Evolutionary conservation across 2,888 invertebrate genomes (phyloP).

Genomic region (Tetramorium bicarinatum): DNA sequence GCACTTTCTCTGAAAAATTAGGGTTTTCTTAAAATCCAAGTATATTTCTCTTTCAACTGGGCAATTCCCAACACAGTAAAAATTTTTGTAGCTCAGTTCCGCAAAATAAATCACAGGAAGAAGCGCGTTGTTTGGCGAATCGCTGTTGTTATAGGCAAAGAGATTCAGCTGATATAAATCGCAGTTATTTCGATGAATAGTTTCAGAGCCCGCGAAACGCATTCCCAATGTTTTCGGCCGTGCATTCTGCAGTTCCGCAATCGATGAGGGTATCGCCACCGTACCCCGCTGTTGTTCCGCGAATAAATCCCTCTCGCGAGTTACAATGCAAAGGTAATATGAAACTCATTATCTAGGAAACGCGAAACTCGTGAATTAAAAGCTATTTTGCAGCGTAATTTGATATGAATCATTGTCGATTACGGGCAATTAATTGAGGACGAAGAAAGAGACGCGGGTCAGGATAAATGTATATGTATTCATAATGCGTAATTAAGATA

Average conservation of each 20-base stretch:
- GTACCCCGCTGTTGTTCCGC: slow-evolving; percentile 24
- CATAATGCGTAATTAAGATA: slow-evolving; percentile 42
- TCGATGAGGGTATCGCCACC: slow-evolving; percentile 35
- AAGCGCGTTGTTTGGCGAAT: slow-evolving; percentile 14
- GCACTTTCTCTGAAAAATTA: background rate
- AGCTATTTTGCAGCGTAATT: slow-evolving; percentile 54
- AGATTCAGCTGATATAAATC: slow-evolving; percentile 41
- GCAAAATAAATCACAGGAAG: slow-evolving; percentile 26
- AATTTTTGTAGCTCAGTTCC: background rate
- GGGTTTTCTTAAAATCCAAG: background rate
- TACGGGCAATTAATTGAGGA: slow-evolving; percentile 43
- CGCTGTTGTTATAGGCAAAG: slow-evolving; percentile 21
- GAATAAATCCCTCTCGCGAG: slow-evolving; percentile 49
- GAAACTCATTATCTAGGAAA: slow-evolving; percentile 59
- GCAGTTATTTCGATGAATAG: slow-evolving; percentile 40
- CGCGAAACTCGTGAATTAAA: slow-evolving; percentile 49
- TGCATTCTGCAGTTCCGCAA: slow-evolving; percentile 33
- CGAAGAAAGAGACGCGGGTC: slow-evolving; percentile 23
- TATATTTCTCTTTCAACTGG: background rate
- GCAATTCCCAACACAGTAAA: background rate
- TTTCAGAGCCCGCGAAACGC: slow-evolving; percentile 39
- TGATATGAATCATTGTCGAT: slow-evolving; percentile 52
- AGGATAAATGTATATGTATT: slow-evolving; percentile 1
- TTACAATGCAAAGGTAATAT: slow-evolving; percentile 47
- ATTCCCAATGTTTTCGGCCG: slow-evolving; percentile 41